Evolutionary conservation across 2,888 invertebrate genomes (phyloP), one percentile per base, ranked within the genome.

Genomic region (Meteorus colon): DNA sequence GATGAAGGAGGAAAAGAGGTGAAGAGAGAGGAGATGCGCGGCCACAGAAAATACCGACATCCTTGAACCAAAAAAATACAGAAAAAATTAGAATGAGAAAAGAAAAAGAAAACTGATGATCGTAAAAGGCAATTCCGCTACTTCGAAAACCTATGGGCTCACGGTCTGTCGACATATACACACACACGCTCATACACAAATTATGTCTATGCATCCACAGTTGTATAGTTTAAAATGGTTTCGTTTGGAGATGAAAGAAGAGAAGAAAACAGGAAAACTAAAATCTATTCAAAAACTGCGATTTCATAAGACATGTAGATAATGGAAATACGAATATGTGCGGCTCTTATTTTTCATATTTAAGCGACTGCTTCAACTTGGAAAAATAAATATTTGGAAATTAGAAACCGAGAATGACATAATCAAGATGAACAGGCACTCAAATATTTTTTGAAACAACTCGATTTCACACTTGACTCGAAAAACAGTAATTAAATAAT

Each of bases 161-260:
- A 65, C 45, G 8, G 45, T 4, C 45, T 45, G 16, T 16, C 45
- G 14, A 45, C 16, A 14, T 14, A 45, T 24, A 24, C 45, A 45
- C 14, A 45, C 45, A 45, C 45, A 45, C 8, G 12, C n/a, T n/a
- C 51, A 68, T 73, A 76, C 41, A 69, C 31, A 68, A 74, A 68
- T 76, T 31, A 34, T 34, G 67, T 74, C 41, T 34, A 34, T 34
- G 8, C 34, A 34, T 34, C 8, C 8, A 34, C 59, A 69, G 62
- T 19, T 45, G 45, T 72, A 72, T 62, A 72, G 70, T 60, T 70
- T 24, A 24, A 72, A 63, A 27, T 29, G 71, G 41, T 72, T 62
- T 24, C 10, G 34, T 31, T 37, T 27, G 6, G 37, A 27, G 55
- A 16, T 48, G 14, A 27, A 19, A 14, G 24, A 59, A 6, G 55